Conservation (phyloP, 35 echinoderm and acorn worm species). For the Apostichopus japonicus region DNA sequence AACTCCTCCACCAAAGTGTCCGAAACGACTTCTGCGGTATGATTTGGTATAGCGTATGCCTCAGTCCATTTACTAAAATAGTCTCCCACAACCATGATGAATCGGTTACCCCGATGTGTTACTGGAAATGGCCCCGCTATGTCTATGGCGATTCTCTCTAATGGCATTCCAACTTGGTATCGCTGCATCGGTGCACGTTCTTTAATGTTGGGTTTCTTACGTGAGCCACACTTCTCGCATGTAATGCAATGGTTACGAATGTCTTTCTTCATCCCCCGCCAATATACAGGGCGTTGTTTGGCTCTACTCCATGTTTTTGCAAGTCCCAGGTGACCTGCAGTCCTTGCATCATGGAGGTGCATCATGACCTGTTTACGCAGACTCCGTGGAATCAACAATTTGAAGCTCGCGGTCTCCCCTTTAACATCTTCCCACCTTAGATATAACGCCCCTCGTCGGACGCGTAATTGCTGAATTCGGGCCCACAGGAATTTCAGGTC, state of each 20-base stretch:
- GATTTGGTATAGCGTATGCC: constrained; percentile 45
- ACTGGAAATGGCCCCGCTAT: constrained; percentile 53
- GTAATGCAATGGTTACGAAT: background rate
- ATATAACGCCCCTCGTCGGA: too few relatives aligned
- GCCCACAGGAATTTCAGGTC: too few relatives aligned
- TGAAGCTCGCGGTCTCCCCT: too few relatives aligned
- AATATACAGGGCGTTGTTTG: constrained; percentile 1
- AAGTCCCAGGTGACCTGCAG: constrained; percentile 50
- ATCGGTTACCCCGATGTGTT: constrained; percentile 51
- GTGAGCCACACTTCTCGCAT: constrained; percentile 42
- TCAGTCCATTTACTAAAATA: constrained; percentile 73
- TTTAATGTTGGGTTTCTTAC: constrained; percentile 17
- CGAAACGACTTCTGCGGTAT: constrained; percentile 45
- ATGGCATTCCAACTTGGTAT: constrained; percentile 21
- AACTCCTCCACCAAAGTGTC: constrained; percentile 66
- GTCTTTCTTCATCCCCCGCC: constrained; percentile 18
- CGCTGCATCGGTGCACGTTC: constrained; percentile 13
- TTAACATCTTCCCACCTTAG: too few relatives aligned
- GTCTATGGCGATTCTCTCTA: constrained; percentile 55
- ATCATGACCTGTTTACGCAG: background rate
- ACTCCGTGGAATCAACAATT: too few relatives aligned
- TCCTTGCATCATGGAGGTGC: constrained; percentile 17
- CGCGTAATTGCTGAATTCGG: too few relatives aligned
- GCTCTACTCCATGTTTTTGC: constrained; percentile 35
- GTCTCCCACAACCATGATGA: constrained; percentile 73